A percentile compares a stretch with the other conserved stretches of the same genome.
phyloP scores from a whole-genome alignment of 2,888 invertebrate genomes.

The Malacosoma neustria region DNA sequence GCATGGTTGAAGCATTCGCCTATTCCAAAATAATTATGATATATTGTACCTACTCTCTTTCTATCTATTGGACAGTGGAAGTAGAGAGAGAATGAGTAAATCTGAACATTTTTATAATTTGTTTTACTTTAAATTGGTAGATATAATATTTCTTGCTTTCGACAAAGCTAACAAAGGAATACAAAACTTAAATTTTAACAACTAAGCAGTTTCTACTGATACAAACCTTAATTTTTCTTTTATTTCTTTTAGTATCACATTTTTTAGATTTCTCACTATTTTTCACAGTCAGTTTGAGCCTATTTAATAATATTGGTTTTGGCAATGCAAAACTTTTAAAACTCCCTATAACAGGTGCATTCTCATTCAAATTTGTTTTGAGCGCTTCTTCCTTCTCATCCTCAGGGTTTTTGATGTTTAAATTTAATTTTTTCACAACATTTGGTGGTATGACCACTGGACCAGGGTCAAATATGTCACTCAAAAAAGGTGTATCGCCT shows the following conservation, averaged over 20 bases:
- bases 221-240: slow-evolving; percentile 60
- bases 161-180: too few relatives aligned
- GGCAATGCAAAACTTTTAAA: slow-evolving; percentile 70
- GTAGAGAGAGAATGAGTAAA: too few relatives aligned
- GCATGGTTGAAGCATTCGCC: too few relatives aligned
- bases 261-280: slow-evolving; percentile 41
- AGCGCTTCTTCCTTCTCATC: slow-evolving; percentile 26
- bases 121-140: too few relatives aligned
- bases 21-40: too few relatives aligned
- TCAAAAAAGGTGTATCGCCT: slow-evolving; percentile 61
- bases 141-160: too few relatives aligned
- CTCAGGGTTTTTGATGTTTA: slow-evolving; percentile 35
- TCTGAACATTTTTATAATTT: too few relatives aligned
- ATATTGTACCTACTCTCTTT: too few relatives aligned
- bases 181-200: too few relatives aligned
- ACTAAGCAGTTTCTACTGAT: too few relatives aligned
- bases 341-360: slow-evolving; percentile 55
- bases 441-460: slow-evolving; percentile 42
- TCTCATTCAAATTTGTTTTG: slow-evolving; percentile 34
- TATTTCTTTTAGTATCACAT: slow-evolving; percentile 33
- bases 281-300: slow-evolving; percentile 57
- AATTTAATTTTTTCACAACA: slow-evolving; percentile 41
- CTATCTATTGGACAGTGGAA: too few relatives aligned
- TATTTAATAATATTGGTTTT: slow-evolving; percentile 63
- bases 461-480: slow-evolving; percentile 66